A percentile compares a stretch with the other conserved stretches of the same genome.
Evolutionary conservation across 2,888 invertebrate species (phyloP).

Genomic region (Magallana nippona): DNA sequence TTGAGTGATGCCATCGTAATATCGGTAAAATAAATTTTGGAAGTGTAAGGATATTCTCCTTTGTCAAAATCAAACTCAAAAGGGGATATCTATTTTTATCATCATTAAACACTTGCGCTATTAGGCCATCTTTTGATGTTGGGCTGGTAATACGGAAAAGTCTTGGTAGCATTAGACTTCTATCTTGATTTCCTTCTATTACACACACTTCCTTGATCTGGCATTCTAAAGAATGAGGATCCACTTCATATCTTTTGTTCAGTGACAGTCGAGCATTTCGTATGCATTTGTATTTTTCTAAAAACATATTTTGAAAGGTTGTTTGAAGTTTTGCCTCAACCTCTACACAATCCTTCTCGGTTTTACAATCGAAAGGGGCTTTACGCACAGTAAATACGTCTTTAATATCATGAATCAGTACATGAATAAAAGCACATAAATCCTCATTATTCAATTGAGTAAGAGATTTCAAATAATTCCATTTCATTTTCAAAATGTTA

Average conservation of each 20-base stretch:
- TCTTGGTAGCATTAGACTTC: not conserved
- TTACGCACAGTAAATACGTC: not conserved
- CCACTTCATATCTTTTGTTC: not conserved
- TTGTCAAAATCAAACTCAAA: conserved; percentile 43
- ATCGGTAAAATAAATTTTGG: conserved; percentile 52
- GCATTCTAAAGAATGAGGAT: conserved; percentile 9
- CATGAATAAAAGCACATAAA: conserved; percentile 37
- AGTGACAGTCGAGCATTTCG: not conserved
- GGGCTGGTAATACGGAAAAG: conserved; percentile 45
- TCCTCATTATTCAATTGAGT: conserved; percentile 43
- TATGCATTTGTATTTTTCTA: conserved; percentile 36
- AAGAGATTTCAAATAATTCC: conserved; percentile 30
- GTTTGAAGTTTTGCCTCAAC: conserved; percentile 31
- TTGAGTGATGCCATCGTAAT: conserved; percentile 58
- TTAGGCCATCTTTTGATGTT: conserved; percentile 43
- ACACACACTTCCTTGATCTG: conserved; percentile 17
- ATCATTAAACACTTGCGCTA: conserved; percentile 40
- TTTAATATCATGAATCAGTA: conserved; percentile 23
- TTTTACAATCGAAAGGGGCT: not conserved
- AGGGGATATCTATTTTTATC: conserved; percentile 41
- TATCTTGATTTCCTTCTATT: not conserved
- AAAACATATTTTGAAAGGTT: conserved; percentile 20
- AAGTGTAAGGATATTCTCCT: conserved; percentile 38
- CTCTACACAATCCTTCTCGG: not conserved
- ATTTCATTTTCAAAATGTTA: conserved; percentile 36